Evolutionary conservation across 2,113 vertebrate genomes (phyloP).

Genomic region (Paracanthobrama guichenoti): DNA sequence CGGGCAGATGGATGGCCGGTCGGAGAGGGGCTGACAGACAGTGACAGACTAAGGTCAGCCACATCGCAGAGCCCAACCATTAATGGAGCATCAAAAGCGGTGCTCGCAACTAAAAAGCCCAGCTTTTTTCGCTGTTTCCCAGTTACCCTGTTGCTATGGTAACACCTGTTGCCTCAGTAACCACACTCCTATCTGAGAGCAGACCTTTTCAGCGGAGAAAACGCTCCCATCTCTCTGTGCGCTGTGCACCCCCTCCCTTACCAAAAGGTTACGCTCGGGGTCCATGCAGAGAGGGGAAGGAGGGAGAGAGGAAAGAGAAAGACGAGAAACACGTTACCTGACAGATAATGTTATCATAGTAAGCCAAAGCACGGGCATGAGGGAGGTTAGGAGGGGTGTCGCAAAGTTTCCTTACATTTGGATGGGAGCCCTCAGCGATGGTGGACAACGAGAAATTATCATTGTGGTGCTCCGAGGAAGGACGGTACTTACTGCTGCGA

Average conservation of each 20-base stretch:
- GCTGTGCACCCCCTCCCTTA: conserved; percentile 52
- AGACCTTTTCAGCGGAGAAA: conserved; percentile 48
- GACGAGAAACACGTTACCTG: conserved; percentile 81
- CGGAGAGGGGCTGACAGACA: conserved; percentile 34
- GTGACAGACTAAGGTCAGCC: conserved; percentile 38
- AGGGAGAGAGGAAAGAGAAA: conserved; percentile 69
- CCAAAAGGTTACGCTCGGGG: conserved; percentile 65
- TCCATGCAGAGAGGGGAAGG: conserved; percentile 72
- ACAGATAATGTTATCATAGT: conserved; percentile 86
- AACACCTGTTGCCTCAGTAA: conserved; percentile 49
- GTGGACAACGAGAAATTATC: conserved; percentile 99
- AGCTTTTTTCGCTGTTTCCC: conserved; percentile 34
- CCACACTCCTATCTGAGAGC: conserved; percentile 42
- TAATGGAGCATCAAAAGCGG: conserved; percentile 39
- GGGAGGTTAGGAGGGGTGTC: conserved; percentile 80
- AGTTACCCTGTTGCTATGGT: conserved; percentile 57
- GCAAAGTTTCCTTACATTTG: conserved; percentile 94
- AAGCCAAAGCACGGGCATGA: conserved; percentile 82
- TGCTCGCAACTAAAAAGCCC: conserved; percentile 24
- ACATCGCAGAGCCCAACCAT: conserved; percentile 47
- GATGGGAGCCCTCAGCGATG: conserved; percentile 98
- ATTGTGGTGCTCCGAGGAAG: conserved; percentile 95
- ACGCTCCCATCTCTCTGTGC: conserved; percentile 33
- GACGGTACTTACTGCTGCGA: conserved; percentile 88
- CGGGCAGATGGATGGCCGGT: conserved; percentile 30